Conservation (phyloP, 2,797 vertebrate genomes). For the Emys orbicularis region DNA sequence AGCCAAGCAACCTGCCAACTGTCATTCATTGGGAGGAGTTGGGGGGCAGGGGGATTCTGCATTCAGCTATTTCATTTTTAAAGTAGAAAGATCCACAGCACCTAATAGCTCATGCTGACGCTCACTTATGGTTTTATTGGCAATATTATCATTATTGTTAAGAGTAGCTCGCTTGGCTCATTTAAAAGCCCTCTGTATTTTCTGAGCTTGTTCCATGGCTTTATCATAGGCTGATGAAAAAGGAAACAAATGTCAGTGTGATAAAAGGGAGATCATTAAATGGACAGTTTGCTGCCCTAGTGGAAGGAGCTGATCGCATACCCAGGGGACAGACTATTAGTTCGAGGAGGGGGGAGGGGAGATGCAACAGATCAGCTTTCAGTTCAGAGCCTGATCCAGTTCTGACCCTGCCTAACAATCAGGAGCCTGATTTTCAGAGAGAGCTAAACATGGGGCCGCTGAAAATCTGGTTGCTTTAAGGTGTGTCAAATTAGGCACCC, state of each 20-base stretch:
- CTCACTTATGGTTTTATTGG: slow-evolving; percentile 46
- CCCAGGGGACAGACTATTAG: too few species aligned
- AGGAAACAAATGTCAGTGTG: slow-evolving; percentile 23
- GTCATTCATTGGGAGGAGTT: slow-evolving; percentile 20
- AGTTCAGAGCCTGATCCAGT: too few species aligned
- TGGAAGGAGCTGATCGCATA: not conserved
- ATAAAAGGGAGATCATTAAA: not conserved
- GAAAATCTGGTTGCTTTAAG: not conserved
- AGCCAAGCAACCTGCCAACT: slow-evolving; percentile 26
- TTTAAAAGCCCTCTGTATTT: slow-evolving; percentile 21
- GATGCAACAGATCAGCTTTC: too few species aligned
- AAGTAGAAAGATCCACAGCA: slow-evolving; percentile 27
- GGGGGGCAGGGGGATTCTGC: slow-evolving; percentile 28
- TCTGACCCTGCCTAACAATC: not conserved
- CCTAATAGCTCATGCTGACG: slow-evolving; percentile 23
- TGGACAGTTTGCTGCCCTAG: not conserved
- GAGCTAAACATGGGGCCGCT: not conserved
- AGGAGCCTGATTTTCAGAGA: not conserved
- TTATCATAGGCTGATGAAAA: not conserved
- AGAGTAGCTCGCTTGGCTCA: slow-evolving; percentile 14
- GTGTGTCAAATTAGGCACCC: not conserved
- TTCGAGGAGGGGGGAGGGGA: too few species aligned
- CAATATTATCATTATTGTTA: slow-evolving; percentile 43
- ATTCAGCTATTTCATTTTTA: slow-evolving; percentile 39
- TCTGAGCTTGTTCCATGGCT: not conserved